These are phyloP conservation scores for Drosophila lacicola DNA, from an alignment of 2,888 invertebrate species.

Conservation along the genomic window DNA sequence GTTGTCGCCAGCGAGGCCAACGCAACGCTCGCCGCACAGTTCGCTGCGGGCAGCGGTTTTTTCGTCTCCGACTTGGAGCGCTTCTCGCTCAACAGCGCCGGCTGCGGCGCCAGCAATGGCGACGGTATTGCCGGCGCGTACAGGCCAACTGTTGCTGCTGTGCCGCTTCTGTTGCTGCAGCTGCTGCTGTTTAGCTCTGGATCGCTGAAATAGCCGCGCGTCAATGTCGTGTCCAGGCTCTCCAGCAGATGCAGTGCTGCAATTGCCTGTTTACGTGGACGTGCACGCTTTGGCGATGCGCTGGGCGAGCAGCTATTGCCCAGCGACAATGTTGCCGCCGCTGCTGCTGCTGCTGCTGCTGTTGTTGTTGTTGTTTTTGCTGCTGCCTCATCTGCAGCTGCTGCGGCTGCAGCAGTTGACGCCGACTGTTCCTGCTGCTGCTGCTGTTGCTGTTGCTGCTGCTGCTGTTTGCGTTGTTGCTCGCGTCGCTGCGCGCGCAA, in stretches of 20 bases:
- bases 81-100: conserved; percentile 56
- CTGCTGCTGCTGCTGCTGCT: conserved; percentile 10
- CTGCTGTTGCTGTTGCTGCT: conserved; percentile 40
- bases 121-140: conserved; percentile 58
- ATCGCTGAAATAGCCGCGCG: conserved; percentile 84
- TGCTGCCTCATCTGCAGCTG: conserved; percentile 19
- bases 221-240: conserved; percentile 75
- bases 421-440: conserved; percentile 30
- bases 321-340: conserved; percentile 12
- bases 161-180: conserved; percentile 31
- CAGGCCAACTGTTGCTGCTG: conserved; percentile 33
- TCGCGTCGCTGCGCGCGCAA: conserved; percentile 62
- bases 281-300: conserved; percentile 74
- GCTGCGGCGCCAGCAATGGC: conserved; percentile 44
- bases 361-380: conserved; percentile 3
- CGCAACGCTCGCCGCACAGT: conserved; percentile 17
- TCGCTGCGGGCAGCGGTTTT: conserved; percentile 77
- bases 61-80: conserved; percentile 86
- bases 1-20: conserved; percentile 27
- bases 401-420: conserved; percentile 31
- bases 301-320: conserved; percentile 50
- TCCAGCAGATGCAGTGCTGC: conserved; percentile 78
- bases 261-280: conserved; percentile 66
- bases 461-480: conserved; percentile 70
- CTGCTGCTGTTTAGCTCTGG: conserved; percentile 80